Evolutionary conservation across 2,888 invertebrate species (phyloP), one percentile per base, ranked within the genome.

Genomic region (Drosophila putrida): DNA sequence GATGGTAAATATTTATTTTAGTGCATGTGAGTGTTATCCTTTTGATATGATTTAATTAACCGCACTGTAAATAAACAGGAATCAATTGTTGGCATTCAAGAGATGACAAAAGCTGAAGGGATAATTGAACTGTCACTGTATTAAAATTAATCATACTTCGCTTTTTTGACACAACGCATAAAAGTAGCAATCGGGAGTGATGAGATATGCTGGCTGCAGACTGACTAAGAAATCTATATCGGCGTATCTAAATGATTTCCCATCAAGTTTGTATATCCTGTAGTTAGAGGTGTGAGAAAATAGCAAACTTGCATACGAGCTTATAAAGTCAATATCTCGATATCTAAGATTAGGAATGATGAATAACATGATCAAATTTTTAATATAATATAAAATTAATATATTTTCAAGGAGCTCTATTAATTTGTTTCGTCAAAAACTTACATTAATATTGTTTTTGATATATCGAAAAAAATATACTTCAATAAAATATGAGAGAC

Each of bases 111-210:
- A 50, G n/a, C 31, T 8, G 6, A 27, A 20, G 31, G 33, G 27
- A 46, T 53, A 86, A 68, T 74, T 55, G 35, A 74, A 58, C 67
- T 67, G 60, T 76, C 70, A 59, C 44, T 68, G 61, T 50, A 44
- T 53, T 33, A 57, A 35, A 28, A 46, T 71, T 69, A 71, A 71
- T 68, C 75, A 47, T 68, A 84, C 67, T 88, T 68, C 49, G 59
- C 41, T 51, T 61, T 78, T 67, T 84, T 50, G 65, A 39, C 44
- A 28, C 60, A 66, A 47, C 59, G 61, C 62, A 54, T 53, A 63
- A 61, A 74, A 60, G 57, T 44, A 47, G n/a, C 39, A 69, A 59
- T 62, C 65, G 36, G 25, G 27, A 35, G 8, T 31, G 39, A 39
- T 54, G 41, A 31, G n/a, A 25, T 46, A 33, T 38, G 38, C 25